Conservation (phyloP, 1,140 invertebrate genomes). For the Mamestra configurata region DNA sequence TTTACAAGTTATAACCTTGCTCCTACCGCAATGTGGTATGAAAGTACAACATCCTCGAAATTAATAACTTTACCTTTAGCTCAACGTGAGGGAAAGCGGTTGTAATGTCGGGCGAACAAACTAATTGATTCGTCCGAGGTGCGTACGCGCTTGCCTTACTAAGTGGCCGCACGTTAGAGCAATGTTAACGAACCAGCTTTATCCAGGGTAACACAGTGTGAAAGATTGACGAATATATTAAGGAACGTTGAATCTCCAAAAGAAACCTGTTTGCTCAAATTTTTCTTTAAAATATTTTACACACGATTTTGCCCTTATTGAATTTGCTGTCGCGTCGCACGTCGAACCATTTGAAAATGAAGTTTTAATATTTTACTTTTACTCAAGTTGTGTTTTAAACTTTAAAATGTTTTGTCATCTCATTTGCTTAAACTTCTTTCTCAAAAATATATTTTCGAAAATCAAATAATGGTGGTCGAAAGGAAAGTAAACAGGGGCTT, state of each 20-base stretch:
- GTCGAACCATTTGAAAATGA: slow-evolving; percentile 16
- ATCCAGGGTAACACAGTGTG: neutral
- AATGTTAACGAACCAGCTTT: slow-evolving; percentile 4
- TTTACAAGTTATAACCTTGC: neutral
- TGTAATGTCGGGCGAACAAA: slow-evolving; percentile 10
- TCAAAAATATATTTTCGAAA: neutral
- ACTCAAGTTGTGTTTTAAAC: slow-evolving; percentile 6
- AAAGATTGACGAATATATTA: neutral
- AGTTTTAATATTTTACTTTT: slow-evolving; percentile 20
- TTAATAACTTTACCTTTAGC: slow-evolving; percentile 29
- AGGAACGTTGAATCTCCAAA: neutral
- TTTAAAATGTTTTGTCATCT: neutral
- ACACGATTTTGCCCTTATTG: slow-evolving; percentile 29
- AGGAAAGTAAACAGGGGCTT: slow-evolving; percentile 12
- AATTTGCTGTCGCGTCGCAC: slow-evolving; percentile 22
- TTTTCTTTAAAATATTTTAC: slow-evolving; percentile 36
- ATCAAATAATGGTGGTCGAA: neutral
- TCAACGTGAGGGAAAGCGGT: slow-evolving; percentile 31
- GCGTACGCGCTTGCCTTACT: slow-evolving; percentile 34
- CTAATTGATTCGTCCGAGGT: slow-evolving; percentile 41
- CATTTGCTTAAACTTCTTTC: neutral
- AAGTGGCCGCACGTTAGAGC: slow-evolving; percentile 7
- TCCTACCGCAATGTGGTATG: neutral
- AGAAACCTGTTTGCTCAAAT: neutral
- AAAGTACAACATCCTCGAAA: slow-evolving; percentile 7